phyloP scores from a whole-genome alignment of 2,113 vertebrate genomes.

The Chaetura pelagica region DNA sequence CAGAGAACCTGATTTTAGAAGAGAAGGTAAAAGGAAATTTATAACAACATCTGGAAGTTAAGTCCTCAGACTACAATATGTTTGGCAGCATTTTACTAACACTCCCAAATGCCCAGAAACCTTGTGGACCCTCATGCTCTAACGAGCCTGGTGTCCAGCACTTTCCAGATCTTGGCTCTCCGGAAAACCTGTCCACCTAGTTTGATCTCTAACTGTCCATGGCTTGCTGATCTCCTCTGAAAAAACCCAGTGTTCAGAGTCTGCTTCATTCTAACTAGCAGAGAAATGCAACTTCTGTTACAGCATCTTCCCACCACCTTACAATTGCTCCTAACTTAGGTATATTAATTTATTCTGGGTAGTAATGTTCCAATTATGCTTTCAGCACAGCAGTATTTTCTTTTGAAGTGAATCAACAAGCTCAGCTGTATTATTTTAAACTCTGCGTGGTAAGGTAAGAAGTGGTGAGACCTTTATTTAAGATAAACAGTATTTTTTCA shows the following conservation, averaged over 20 bases:
- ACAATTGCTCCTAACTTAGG: neutral
- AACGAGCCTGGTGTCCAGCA: neutral
- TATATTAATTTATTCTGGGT: constrained; percentile 26
- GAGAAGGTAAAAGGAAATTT: neutral
- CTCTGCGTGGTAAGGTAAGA: neutral
- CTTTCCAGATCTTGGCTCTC: neutral
- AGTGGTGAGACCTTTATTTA: neutral
- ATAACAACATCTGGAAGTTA: neutral
- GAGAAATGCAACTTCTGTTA: neutral
- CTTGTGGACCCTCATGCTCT: neutral
- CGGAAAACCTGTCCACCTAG: neutral
- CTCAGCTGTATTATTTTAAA: constrained; percentile 26
- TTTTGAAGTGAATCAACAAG: constrained; percentile 33
- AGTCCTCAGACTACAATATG: neutral
- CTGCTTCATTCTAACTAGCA: neutral
- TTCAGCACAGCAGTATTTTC: constrained; percentile 27
- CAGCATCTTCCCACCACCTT: constrained; percentile 14
- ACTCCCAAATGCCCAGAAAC: neutral
- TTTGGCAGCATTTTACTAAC: neutral
- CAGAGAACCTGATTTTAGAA: neutral
- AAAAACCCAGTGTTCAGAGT: neutral
- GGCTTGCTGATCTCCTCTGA: neutral
- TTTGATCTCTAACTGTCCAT: neutral
- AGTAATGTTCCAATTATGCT: constrained; percentile 14
- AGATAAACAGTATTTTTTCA: neutral